These are phyloP conservation scores for Trematomus bernacchii DNA, from an alignment of 2,797 vertebrate genomes.

Conservation along the genomic window DNA sequence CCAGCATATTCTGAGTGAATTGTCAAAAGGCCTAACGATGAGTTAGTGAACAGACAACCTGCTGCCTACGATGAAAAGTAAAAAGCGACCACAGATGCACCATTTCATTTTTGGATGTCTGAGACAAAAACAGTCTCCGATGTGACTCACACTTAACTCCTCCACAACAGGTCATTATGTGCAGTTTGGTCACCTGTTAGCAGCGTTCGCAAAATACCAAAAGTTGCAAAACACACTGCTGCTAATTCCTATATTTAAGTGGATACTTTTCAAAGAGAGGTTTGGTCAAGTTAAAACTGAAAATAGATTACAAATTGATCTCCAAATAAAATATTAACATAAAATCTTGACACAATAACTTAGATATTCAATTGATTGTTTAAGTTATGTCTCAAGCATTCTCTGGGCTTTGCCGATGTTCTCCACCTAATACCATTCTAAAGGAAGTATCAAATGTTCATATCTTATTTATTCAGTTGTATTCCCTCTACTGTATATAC, in stretches of 20 bases:
- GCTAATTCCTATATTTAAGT: background rate
- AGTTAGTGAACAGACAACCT: constrained; percentile 35
- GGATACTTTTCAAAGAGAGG: background rate
- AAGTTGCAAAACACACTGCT: background rate
- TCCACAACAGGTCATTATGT: constrained; percentile 10
- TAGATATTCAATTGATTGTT: background rate
- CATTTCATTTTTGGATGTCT: constrained; percentile 16
- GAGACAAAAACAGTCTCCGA: constrained; percentile 25
- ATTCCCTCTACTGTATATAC: no score
- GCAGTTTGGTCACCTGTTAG: constrained; percentile 10
- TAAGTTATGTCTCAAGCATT: background rate
- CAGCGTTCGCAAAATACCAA: constrained; percentile 2
- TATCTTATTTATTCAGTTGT: background rate
- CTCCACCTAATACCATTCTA: background rate
- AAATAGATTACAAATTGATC: background rate
- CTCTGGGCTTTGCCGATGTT: background rate
- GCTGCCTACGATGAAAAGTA: constrained; percentile 24
- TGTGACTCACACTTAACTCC: constrained; percentile 32
- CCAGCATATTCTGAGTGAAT: background rate
- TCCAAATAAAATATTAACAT: background rate
- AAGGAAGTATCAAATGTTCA: background rate
- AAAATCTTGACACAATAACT: background rate
- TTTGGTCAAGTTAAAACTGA: background rate
- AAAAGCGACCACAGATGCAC: constrained; percentile 16
- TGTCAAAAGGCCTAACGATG: constrained; percentile 5